Base-by-base conservation (phyloP, 2,113 vertebrate species). In the Corythaeola cristata region DNA sequence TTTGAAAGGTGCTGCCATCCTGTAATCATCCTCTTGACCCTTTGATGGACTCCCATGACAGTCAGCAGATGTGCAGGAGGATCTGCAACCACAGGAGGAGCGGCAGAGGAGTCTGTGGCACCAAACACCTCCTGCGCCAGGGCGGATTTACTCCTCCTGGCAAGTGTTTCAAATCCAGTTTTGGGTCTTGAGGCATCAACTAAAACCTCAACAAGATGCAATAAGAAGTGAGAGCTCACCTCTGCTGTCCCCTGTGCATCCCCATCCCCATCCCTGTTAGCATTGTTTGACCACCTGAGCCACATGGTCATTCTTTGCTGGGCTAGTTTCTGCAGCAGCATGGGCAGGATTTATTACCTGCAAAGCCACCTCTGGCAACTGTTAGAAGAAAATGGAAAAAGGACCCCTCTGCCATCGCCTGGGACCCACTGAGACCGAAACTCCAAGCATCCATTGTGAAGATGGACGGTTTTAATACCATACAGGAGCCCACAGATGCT, bases 381-480 rank as follows among this genome's bases (percentile, higher is more conserved):
- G 1, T 68, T 72, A 86, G 76, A 63, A 66, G 58, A 20, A 95
- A 79, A 88, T n/a, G 52, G 89, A 52, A 53, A 47, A 74, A 86
- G 67, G 24, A 96, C 8, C 27, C 6, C 0, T 47, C 32, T 0
- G 0, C 72, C 35, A 21, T 35, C 35, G 49, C 45, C 58, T 37
- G 53, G 58, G 68, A 88, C 26, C 20, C 52, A 26, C 30, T 2
- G 8, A 68, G 78, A 69, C 26, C 63, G 85, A 28, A 58, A 12
- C 27, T 72, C 7, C 1, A 15, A 49, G 41, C 50, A 53, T 73
- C 56, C 6, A 0, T 13, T 30, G 90, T 32, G 73, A 94, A 96
- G 96, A 95, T 71, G 37, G 89, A 94, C 87, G 94, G 78, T 62
- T 96, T 97, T 86, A 92, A 96, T 93, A 83, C 67, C 52, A 9